These are phyloP conservation scores for Formica selysi DNA, from an alignment of 1,140 invertebrate genomes.

Conservation along the genomic window DNA sequence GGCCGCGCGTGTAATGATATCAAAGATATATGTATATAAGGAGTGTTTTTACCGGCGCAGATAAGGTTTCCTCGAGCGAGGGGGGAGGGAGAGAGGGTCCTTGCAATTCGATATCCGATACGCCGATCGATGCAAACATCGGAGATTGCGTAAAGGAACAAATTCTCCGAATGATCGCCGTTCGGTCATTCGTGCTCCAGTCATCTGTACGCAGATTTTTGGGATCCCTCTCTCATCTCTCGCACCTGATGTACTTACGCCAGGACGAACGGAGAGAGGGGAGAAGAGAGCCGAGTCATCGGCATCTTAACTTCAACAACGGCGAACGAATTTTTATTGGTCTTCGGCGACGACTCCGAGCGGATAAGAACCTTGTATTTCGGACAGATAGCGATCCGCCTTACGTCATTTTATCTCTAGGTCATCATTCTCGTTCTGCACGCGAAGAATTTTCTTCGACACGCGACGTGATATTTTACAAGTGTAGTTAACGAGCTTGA, in stretches of 20 bases:
- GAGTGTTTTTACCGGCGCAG: not conserved
- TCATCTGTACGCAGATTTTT: slow-evolving; percentile 22
- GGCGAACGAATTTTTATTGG: not conserved
- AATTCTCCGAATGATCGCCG: slow-evolving; percentile 14
- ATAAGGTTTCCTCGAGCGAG: slow-evolving; percentile 26
- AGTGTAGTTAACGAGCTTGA: not conserved
- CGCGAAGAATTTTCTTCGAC: slow-evolving; percentile 8
- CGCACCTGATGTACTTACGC: not conserved
- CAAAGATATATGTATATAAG: not conserved
- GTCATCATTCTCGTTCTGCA: slow-evolving; percentile 27
- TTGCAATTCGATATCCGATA: not conserved
- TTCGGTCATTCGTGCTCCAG: slow-evolving; percentile 29
- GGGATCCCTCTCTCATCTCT: not conserved
- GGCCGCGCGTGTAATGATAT: not conserved
- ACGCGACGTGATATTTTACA: slow-evolving; percentile 17
- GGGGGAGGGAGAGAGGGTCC: not conserved
- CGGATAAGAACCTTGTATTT: not conserved
- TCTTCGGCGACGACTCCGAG: not conserved
- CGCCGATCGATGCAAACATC: not conserved
- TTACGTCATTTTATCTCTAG: slow-evolving; percentile 32
- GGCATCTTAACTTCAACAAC: slow-evolving; percentile 1
- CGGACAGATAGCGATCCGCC: not conserved
- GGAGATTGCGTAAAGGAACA: not conserved
- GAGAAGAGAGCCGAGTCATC: not conserved
- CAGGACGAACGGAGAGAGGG: not conserved